Conservation (phyloP, 1,140 invertebrate species). For the Euura lappo region DNA sequence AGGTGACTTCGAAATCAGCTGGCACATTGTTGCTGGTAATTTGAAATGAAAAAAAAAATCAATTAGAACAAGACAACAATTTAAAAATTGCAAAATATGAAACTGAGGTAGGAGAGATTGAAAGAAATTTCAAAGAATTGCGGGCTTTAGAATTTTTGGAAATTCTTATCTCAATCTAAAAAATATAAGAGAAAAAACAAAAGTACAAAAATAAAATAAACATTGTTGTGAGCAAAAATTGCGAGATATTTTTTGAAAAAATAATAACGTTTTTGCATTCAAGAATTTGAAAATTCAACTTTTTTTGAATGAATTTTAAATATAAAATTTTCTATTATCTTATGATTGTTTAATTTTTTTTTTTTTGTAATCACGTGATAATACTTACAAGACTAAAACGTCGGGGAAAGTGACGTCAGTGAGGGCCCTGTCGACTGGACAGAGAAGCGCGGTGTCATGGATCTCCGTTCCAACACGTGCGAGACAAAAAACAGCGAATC, state of each 20-base stretch:
- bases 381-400: constrained; percentile 72
- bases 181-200: too few relatives aligned
- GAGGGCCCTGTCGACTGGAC: constrained; percentile 71
- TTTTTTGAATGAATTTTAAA: constrained; percentile 1
- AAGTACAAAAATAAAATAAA: constrained; percentile 10
- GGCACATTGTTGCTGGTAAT: constrained; percentile 67
- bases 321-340: constrained; percentile 19
- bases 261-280: not conserved
- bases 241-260: too few relatives aligned
- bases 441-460: constrained; percentile 72
- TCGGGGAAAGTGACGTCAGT: constrained; percentile 78
- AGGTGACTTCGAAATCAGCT: constrained; percentile 68
- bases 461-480: constrained; percentile 73
- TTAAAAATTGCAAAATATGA: constrained; percentile 11
- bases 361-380: constrained; percentile 12
- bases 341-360: not conserved
- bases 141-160: not conserved
- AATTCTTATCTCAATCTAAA: constrained; percentile 5
- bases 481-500: constrained; percentile 76
- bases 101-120: not conserved
- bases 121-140: constrained; percentile 11
- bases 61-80: constrained; percentile 17
- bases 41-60: constrained; percentile 19
- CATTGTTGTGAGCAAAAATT: too few relatives aligned
- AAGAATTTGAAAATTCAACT: not conserved